Conservation (phyloP, 35 echinoderm and acorn worm species). For the Lytechinus variegatus region DNA sequence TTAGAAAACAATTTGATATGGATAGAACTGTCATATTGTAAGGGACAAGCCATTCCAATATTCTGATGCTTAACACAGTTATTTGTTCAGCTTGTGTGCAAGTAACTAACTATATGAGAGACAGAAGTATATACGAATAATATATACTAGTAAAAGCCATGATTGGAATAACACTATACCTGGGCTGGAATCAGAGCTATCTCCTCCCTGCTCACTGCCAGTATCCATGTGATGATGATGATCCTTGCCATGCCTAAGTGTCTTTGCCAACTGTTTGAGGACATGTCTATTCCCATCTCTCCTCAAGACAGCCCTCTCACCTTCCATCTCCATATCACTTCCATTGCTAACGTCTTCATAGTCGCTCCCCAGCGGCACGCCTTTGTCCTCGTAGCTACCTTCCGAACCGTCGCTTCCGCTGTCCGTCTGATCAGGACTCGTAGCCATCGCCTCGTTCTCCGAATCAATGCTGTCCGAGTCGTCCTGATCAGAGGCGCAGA, state of each 20-base stretch:
- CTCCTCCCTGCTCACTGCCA: slow-evolving; percentile 24
- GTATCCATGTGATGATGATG: slow-evolving; percentile 1
- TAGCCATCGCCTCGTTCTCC: slow-evolving; percentile 77
- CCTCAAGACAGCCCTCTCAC: slow-evolving; percentile 57
- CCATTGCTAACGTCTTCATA: slow-evolving; percentile 66
- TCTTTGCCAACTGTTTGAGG: slow-evolving; percentile 30
- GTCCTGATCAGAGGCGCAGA: slow-evolving; percentile 52
- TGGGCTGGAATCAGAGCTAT: slow-evolving; percentile 45
- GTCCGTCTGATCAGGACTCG: slow-evolving; percentile 72
- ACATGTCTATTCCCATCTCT: slow-evolving; percentile 20
- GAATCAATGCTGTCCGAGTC: slow-evolving; percentile 79
- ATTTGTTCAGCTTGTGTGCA: too few species aligned
- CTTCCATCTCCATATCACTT: slow-evolving; percentile 28
- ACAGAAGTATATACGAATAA: background rate
- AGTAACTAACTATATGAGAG: too few species aligned
- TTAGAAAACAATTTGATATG: too few species aligned
- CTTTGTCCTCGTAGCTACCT: slow-evolving; percentile 65
- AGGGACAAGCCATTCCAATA: too few species aligned
- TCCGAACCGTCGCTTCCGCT: slow-evolving; percentile 73
- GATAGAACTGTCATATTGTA: too few species aligned
- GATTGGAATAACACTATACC: background rate
- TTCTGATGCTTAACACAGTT: too few species aligned
- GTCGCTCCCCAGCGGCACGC: slow-evolving; percentile 62
- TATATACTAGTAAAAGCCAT: background rate
- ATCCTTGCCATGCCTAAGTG: slow-evolving; percentile 29